These are phyloP conservation scores for Ladona fulva DNA, from an alignment of 1,140 invertebrate species.

Conservation along the genomic window DNA sequence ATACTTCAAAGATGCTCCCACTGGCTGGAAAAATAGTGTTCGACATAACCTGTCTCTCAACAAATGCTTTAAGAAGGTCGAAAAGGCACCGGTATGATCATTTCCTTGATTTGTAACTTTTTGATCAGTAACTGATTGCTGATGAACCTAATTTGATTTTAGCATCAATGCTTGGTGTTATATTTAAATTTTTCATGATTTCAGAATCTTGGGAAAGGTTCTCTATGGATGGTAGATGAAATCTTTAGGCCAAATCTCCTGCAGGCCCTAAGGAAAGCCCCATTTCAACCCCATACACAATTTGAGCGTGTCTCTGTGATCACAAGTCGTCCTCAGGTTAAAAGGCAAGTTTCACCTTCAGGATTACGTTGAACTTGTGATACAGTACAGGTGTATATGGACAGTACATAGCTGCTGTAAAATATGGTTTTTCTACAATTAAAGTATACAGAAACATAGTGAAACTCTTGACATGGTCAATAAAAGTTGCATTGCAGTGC, in stretches of 20 bases:
- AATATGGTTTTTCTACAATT: too few relatives aligned
- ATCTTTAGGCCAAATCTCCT: conserved; percentile 76
- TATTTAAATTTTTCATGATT: conserved; percentile 28
- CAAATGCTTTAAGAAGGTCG: conserved; percentile 95
- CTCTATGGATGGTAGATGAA: conserved; percentile 89
- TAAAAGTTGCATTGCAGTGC: too few relatives aligned
- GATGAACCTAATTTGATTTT: background rate
- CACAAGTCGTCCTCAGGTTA: background rate
- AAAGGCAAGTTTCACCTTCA: background rate
- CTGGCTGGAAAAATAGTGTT: conserved; percentile 97
- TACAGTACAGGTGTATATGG: too few relatives aligned
- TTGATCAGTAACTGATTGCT: too few relatives aligned
- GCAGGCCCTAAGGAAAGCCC: conserved; percentile 72
- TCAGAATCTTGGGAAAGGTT: conserved; percentile 86
- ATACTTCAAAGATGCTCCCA: conserved; percentile 91
- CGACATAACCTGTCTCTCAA: conserved; percentile 92
- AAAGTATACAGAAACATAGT: too few relatives aligned
- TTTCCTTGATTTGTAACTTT: too few relatives aligned
- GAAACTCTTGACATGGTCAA: too few relatives aligned
- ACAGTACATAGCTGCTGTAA: too few relatives aligned
- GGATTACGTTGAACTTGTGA: too few relatives aligned
- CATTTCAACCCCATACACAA: conserved; percentile 61
- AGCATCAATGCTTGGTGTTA: conserved; percentile 18
- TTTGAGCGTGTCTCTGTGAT: conserved; percentile 29
- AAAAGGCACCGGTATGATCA: conserved; percentile 63